A percentile compares a stretch with the other conserved stretches of the same genome.
phyloP scores from a whole-genome alignment of 2,797 vertebrate species.

The Uromys caudimaculatus region DNA sequence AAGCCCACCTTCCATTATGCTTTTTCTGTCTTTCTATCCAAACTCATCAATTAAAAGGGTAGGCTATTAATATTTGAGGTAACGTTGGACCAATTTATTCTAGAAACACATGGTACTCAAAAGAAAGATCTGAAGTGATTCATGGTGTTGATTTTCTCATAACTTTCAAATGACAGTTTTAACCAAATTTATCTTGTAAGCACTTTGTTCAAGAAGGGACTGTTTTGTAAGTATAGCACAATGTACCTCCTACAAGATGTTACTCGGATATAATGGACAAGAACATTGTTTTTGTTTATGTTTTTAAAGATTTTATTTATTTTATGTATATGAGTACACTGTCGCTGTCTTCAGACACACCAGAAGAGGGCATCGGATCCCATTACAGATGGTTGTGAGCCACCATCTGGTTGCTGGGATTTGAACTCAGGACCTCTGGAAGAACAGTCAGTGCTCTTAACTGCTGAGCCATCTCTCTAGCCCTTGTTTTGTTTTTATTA shows the following conservation, averaged over 20 bases:
- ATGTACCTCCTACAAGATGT: neutral
- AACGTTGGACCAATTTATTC: neutral
- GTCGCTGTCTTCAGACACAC: too few species aligned
- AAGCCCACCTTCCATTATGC: neutral
- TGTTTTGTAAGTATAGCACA: neutral
- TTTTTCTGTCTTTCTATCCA: neutral
- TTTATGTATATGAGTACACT: too few species aligned
- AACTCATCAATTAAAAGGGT: neutral
- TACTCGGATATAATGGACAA: neutral
- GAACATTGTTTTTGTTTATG: neutral
- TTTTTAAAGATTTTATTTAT: too few species aligned
- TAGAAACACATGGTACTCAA: neutral
- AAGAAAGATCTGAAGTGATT: neutral
- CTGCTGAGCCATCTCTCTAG: too few species aligned
- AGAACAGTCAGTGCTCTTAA: too few species aligned
- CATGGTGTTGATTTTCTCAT: neutral
- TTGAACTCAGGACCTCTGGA: too few species aligned
- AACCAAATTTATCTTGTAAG: neutral
- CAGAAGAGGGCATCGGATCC: too few species aligned
- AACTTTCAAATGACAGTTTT: neutral
- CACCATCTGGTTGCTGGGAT: too few species aligned
- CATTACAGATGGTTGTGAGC: too few species aligned
- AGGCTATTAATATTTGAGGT: neutral
- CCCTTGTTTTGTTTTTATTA: neutral
- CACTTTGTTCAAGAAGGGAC: neutral